phyloP scores from a whole-genome alignment of 1,140 invertebrate genomes.

The Drosophila simulans region DNA sequence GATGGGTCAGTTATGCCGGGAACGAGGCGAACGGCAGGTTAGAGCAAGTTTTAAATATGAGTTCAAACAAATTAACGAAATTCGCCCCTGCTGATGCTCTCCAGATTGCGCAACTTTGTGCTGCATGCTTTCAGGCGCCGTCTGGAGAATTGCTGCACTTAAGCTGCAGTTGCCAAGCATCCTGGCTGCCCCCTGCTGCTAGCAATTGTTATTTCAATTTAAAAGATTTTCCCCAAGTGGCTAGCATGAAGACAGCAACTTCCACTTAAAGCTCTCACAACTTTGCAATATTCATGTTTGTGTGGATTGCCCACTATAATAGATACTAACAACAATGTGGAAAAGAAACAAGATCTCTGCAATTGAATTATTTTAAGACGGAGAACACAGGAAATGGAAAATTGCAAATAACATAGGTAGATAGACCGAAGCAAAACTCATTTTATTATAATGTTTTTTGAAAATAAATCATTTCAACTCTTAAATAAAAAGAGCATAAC shows the following conservation, averaged over 20 bases:
- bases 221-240: conserved; percentile 46
- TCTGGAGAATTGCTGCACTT: conserved; percentile 52
- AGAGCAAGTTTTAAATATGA: conserved; percentile 23
- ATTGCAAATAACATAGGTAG: too few species aligned
- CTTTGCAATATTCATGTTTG: conserved; percentile 3
- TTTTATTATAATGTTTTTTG: too few species aligned
- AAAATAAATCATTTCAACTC: too few species aligned
- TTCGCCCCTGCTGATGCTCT: neutral
- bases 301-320: neutral
- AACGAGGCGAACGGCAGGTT: conserved; percentile 17
- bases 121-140: conserved; percentile 6
- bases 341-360: too few species aligned
- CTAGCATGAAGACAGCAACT: conserved; percentile 8
- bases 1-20: conserved; percentile 26
- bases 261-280: conserved; percentile 27
- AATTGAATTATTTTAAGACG: too few species aligned
- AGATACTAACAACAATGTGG: neutral
- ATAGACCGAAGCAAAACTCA: too few species aligned
- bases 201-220: conserved; percentile 62
- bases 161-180: conserved; percentile 53
- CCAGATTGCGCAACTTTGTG: conserved; percentile 18
- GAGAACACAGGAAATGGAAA: too few species aligned
- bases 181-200: conserved; percentile 11
- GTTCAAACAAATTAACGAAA: conserved; percentile 36
- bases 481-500: neutral